phyloP scores from a whole-genome alignment of 1,140 invertebrate species.

The Eumaeus atala region DNA sequence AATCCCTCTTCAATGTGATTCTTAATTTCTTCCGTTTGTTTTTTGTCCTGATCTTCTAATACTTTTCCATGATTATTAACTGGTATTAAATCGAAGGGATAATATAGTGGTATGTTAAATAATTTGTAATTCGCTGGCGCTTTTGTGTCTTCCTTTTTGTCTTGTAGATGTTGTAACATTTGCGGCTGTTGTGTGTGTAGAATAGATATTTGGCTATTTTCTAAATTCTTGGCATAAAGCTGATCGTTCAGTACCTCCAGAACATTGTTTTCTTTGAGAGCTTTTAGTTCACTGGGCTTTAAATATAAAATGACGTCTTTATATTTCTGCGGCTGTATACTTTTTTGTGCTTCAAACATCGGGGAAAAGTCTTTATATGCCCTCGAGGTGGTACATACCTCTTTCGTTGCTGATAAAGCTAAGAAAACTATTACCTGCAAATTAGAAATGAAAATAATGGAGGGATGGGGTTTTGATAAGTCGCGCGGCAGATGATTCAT shows the following conservation, averaged over 20 bases:
- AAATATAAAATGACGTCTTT: slow-evolving; percentile 51
- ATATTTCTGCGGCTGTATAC: slow-evolving; percentile 29
- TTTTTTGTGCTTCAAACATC: slow-evolving; percentile 14
- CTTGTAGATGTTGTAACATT: slow-evolving; percentile 3
- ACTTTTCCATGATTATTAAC: neutral
- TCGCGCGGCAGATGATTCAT: too few relatives aligned
- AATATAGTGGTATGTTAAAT: neutral
- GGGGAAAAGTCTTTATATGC: neutral
- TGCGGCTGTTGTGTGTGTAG: slow-evolving; percentile 8
- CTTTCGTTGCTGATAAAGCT: too few relatives aligned
- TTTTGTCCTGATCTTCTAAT: neutral
- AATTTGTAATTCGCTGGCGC: neutral
- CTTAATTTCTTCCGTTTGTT: neutral
- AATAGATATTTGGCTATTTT: neutral
- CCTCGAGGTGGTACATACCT: too few relatives aligned
- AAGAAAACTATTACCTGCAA: too few relatives aligned
- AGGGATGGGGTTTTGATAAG: too few relatives aligned
- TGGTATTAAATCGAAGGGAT: slow-evolving; percentile 3
- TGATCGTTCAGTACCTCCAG: slow-evolving; percentile 13
- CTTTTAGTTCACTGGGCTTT: slow-evolving; percentile 46
- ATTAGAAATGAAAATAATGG: too few relatives aligned
- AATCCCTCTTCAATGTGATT: neutral
- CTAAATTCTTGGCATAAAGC: neutral
- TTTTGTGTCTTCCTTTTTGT: slow-evolving; percentile 8
- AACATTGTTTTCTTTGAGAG: slow-evolving; percentile 20